A percentile compares a stretch with the other conserved stretches of the same genome.
Evolutionary conservation across 2,797 vertebrate genomes (phyloP).

Genomic region (Brotula barbata): DNA sequence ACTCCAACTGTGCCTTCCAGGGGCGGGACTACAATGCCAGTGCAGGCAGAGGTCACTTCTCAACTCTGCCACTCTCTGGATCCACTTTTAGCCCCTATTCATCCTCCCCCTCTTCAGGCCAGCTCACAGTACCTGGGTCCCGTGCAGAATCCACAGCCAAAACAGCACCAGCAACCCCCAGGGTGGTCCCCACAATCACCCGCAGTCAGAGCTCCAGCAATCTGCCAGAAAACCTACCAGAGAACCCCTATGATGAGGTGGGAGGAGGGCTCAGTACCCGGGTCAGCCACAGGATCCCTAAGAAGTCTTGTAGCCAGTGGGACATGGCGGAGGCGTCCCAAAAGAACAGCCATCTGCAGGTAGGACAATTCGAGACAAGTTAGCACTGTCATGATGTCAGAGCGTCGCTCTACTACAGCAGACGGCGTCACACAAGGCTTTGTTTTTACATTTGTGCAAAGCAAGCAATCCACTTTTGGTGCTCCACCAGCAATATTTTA

Average conservation of each 20-base stretch:
- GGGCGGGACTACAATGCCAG: constrained; percentile 34
- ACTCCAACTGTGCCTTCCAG: constrained; percentile 72
- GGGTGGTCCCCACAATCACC: constrained; percentile 73
- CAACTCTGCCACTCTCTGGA: constrained; percentile 57
- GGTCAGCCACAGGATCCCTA: constrained; percentile 52
- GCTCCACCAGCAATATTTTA: neutral
- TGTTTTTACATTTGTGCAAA: neutral
- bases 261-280: constrained; percentile 44
- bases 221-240: constrained; percentile 78
- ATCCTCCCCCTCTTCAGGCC: constrained; percentile 48
- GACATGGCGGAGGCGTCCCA: constrained; percentile 68
- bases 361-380: constrained; percentile 74
- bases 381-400: constrained; percentile 59
- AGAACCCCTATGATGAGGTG: constrained; percentile 77
- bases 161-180: constrained; percentile 18
- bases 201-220: constrained; percentile 82
- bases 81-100: constrained; percentile 48
- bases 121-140: constrained; percentile 60
- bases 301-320: constrained; percentile 80
- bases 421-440: constrained; percentile 57
- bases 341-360: constrained; percentile 72
- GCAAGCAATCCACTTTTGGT: constrained; percentile 10
- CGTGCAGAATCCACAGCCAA: constrained; percentile 10
- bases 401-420: constrained; percentile 64
- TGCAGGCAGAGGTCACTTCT: constrained; percentile 42